Evolutionary conservation across 2,113 vertebrate genomes (phyloP), one percentile per base, ranked within the genome.

Genomic region (Sturnira hondurensis): DNA sequence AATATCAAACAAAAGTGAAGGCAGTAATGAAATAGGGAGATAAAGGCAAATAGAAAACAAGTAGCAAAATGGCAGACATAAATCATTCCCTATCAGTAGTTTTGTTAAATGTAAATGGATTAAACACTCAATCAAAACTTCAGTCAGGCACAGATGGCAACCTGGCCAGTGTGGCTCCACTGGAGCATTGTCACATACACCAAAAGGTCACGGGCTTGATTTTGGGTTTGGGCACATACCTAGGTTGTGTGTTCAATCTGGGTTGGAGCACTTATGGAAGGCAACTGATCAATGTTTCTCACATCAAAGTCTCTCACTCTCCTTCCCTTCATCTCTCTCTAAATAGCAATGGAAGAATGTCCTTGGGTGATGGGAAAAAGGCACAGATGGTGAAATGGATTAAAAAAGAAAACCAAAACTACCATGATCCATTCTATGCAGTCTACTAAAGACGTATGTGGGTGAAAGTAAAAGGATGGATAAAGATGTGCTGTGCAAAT

Each of bases 41-140:
- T 45, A 36, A 85, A 31, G 36, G 36, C 61, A 76, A 38, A n/a
- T 24, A 77, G 50, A 56, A 84, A 89, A 65, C 70, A 74, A 71
- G 50, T 28, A 56, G 50, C 50, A 52, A 70, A 71, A 84, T 78
- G 36, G 15, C 47, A 87, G 41, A 28, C 50, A 70, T 68, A 68
- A 78, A 91, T 31, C 67, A 74, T 61, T 50, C 50, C 41, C 58
- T 91, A 74, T 36, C 38, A 43, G 71, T 91, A 36, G 41, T 96
- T 93, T 91, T n/a, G 94, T 82, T 94, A 82, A 86, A 74, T 80
- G 22, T 31, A 73, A 90, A 81, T 52, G 22, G 13, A 58, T 61
- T 73, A 68, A 68, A 38, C 19, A 70, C 43, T 36, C 2, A 19
- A 19, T 43, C 41, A 78, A 95, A 89, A 56, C 54, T 22, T 56